These are phyloP conservation scores for Anthopleura sola DNA, from an alignment of 64 coral and sea anemone species.

Conservation along the genomic window DNA sequence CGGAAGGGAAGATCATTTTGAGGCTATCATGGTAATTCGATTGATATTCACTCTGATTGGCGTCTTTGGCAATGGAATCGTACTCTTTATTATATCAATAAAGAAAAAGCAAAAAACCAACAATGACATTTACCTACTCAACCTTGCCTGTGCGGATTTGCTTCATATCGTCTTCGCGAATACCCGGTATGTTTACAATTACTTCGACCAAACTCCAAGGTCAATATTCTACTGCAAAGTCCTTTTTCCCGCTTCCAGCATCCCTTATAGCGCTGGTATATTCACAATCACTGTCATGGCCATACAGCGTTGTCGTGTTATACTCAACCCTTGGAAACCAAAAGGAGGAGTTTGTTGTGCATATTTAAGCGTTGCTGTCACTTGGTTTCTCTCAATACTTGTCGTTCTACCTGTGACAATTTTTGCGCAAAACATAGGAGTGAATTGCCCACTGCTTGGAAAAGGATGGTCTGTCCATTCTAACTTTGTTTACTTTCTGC, in stretches of 20 bases:
- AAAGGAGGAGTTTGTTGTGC: neutral
- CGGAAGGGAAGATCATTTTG: neutral
- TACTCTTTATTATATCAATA: neutral
- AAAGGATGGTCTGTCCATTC: neutral
- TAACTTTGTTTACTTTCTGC: neutral
- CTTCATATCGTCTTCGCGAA: neutral
- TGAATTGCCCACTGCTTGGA: neutral
- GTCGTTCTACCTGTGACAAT: neutral
- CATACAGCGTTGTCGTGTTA: slow-evolving; percentile 1
- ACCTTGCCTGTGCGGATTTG: slow-evolving; percentile 4
- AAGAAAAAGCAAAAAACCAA: neutral
- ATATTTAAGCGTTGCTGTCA: neutral
- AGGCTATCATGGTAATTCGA: neutral
- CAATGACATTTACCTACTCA: neutral
- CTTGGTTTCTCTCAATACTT: neutral
- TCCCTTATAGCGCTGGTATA: neutral
- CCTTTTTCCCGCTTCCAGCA: neutral
- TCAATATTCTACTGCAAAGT: neutral
- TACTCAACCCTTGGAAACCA: neutral
- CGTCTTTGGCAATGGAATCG: neutral
- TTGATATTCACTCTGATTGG: neutral
- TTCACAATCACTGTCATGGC: slow-evolving; percentile 11
- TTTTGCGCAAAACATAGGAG: neutral
- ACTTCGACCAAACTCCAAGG: neutral
- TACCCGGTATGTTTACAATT: neutral